A percentile compares a stretch with the other conserved stretches of the same genome.
Evolutionary conservation across 2,888 invertebrate genomes (phyloP).

Genomic region (Onthophagus sagittarius): DNA sequence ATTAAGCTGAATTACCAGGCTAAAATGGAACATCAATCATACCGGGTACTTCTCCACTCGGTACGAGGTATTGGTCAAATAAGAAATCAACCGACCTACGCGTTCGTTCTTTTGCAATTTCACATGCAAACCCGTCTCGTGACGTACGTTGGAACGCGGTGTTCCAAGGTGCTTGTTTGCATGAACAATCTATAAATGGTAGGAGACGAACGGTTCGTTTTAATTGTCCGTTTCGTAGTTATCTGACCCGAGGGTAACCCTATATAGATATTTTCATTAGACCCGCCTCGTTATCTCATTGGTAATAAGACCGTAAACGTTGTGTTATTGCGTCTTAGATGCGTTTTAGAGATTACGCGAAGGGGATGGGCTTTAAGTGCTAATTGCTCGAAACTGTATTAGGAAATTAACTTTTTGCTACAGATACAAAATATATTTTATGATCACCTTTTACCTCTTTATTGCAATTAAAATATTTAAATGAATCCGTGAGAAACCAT

Average conservation of each 20-base stretch:
- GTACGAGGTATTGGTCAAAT: background rate
- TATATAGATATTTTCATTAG: background rate
- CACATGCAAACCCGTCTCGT: background rate
- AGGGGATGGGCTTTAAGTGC: background rate
- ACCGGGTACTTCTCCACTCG: background rate
- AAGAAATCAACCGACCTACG: background rate
- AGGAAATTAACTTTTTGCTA: background rate
- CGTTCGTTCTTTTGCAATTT: background rate
- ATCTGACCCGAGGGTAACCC: background rate
- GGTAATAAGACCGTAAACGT: background rate
- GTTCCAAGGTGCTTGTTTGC: background rate
- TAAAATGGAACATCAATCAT: background rate
- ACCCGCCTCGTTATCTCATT: background rate
- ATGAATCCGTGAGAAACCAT: background rate
- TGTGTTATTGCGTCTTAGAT: background rate
- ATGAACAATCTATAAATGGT: background rate
- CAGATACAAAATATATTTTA: no score
- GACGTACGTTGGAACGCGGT: background rate
- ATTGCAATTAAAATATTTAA: no score
- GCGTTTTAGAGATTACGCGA: background rate
- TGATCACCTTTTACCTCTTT: no score
- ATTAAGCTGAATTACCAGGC: background rate
- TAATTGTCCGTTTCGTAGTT: background rate
- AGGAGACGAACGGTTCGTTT: background rate
- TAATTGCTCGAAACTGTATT: background rate